Percentiles rank a stretch among this genome's conserved stretches.
Evolutionary conservation across 1,140 invertebrate species (phyloP).

Genomic region (Pomacea maculata): DNA sequence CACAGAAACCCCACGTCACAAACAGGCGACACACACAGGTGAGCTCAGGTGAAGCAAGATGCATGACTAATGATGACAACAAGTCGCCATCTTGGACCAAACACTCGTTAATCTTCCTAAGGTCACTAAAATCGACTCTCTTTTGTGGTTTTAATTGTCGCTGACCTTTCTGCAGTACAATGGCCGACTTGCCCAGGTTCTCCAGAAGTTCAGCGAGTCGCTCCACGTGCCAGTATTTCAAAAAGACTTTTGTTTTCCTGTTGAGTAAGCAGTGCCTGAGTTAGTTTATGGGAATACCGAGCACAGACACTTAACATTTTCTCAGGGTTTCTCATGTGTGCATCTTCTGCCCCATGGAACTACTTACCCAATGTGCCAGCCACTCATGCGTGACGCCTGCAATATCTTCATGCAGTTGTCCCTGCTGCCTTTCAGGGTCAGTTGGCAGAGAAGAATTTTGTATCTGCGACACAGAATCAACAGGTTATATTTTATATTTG

Average conservation of each 20-base stretch:
- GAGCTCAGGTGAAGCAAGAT: background rate
- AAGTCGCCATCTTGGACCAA: too few species aligned
- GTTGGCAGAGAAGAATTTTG: slow-evolving; percentile 52
- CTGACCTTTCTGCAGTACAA: slow-evolving; percentile 53
- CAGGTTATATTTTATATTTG: too few species aligned
- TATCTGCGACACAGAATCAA: slow-evolving; percentile 44
- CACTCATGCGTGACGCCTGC: slow-evolving; percentile 79
- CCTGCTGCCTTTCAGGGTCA: slow-evolving; percentile 72
- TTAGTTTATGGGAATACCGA: too few species aligned
- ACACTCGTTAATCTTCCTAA: too few species aligned
- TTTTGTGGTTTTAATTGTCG: background rate
- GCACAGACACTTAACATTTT: background rate
- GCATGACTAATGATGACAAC: background rate
- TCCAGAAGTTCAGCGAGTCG: slow-evolving; percentile 71
- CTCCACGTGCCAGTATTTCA: slow-evolving; percentile 87
- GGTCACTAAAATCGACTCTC: too few species aligned
- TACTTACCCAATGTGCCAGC: slow-evolving; percentile 82
- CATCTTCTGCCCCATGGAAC: background rate
- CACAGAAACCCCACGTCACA: background rate
- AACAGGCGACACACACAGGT: too few species aligned
- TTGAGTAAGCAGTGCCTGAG: background rate
- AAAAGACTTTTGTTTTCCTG: slow-evolving; percentile 73
- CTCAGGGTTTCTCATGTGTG: background rate
- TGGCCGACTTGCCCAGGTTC: slow-evolving; percentile 45
- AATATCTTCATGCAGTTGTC: slow-evolving; percentile 80